These are phyloP conservation scores for Mechanitis messenoides DNA, from an alignment of 2,888 invertebrate genomes.

Conservation along the genomic window DNA sequence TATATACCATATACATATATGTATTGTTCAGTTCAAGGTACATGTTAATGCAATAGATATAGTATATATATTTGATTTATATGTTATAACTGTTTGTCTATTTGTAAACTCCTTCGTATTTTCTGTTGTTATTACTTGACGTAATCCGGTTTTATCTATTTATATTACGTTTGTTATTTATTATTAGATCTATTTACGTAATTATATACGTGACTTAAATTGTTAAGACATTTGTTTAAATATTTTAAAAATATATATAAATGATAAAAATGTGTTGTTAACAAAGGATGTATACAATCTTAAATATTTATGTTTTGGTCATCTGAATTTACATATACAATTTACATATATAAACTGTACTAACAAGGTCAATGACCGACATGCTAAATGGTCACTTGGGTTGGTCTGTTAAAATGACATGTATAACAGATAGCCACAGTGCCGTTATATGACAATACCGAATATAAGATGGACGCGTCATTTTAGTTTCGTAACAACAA, in stretches of 20 bases:
- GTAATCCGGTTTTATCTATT: too few species aligned
- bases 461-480: not conserved
- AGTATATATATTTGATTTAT: too few species aligned
- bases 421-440: constrained; percentile 2
- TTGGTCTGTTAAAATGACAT: constrained; percentile 23
- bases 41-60: too few species aligned
- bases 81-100: too few species aligned
- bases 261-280: not conserved
- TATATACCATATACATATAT: constrained; percentile 22
- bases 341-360: constrained; percentile 47
- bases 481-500: not conserved
- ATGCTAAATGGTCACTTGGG: constrained; percentile 43
- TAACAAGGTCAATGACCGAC: constrained; percentile 59
- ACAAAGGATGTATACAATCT: not conserved
- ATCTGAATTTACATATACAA: constrained; percentile 22
- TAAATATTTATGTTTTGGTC: constrained; percentile 33
- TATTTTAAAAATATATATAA: not conserved
- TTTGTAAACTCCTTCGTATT: too few species aligned
- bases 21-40: constrained; percentile 20
- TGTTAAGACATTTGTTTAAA: too few species aligned
- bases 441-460: not conserved
- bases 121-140: too few species aligned
- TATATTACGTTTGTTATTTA: too few species aligned
- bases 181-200: too few species aligned
- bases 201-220: too few species aligned